These are phyloP conservation scores for Mactra quadrangularis DNA, from an alignment of 1,140 invertebrate genomes.

Conservation along the genomic window DNA sequence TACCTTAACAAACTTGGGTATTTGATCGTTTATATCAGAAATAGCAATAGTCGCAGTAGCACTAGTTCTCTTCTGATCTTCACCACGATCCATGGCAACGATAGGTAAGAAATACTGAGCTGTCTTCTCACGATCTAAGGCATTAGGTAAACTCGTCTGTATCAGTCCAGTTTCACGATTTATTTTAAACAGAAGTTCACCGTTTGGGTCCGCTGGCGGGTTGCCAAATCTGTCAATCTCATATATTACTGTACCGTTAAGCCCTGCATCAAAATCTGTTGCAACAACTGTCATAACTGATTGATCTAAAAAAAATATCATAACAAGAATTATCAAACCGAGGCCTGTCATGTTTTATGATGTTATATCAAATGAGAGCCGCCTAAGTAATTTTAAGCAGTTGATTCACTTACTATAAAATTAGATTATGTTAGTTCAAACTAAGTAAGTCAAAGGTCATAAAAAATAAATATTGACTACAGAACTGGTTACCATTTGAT, in stretches of 20 bases:
- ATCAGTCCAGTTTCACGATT: conserved; percentile 70
- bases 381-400: too few relatives aligned
- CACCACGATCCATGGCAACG: conserved; percentile 94
- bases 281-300: conserved; percentile 97
- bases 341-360: too few relatives aligned
- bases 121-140: conserved; percentile 67
- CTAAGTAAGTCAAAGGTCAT: too few relatives aligned
- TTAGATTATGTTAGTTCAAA: too few relatives aligned
- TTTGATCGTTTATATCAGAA: conserved; percentile 68
- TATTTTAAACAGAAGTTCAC: conserved; percentile 65
- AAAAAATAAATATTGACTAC: too few relatives aligned
- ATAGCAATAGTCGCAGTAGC: conserved; percentile 90
- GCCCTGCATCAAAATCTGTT: conserved; percentile 87
- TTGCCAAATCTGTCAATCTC: conserved; percentile 67
- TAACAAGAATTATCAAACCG: too few relatives aligned
- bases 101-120: conserved; percentile 69
- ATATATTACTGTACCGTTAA: conserved; percentile 74
- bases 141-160: conserved; percentile 67
- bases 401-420: too few relatives aligned
- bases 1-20: conserved; percentile 66
- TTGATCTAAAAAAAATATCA: conserved; percentile 85
- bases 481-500: too few relatives aligned
- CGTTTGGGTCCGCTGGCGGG: conserved; percentile 61
- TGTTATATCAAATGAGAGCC: too few relatives aligned
- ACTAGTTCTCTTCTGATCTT: conserved; percentile 85